These are phyloP conservation scores for Centruroides vittatus DNA, from an alignment of 1,140 invertebrate species.

Conservation along the genomic window DNA sequence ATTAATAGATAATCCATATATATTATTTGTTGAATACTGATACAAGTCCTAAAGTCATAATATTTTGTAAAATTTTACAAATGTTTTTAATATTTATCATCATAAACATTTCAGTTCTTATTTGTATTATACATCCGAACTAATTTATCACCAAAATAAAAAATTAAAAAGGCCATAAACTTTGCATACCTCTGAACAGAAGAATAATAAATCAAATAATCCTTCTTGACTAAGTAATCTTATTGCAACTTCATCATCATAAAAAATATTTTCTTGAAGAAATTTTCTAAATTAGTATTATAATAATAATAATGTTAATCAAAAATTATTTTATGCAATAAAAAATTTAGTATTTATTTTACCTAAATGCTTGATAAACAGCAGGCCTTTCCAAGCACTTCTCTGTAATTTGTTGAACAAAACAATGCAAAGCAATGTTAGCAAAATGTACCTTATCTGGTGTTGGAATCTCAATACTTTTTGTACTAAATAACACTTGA, in stretches of 20 bases:
- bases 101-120: too few species aligned
- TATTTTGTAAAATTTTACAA: too few species aligned
- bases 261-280: constrained; percentile 47
- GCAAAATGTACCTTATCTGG: constrained; percentile 49
- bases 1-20: too few species aligned
- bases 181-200: constrained; percentile 22
- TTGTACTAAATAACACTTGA: constrained; percentile 37
- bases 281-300: constrained; percentile 37
- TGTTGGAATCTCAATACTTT: constrained; percentile 39
- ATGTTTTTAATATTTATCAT: too few species aligned
- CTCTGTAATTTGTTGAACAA: constrained; percentile 44
- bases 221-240: constrained; percentile 41
- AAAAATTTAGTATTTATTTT: neutral
- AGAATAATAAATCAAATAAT: constrained; percentile 18
- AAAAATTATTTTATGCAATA: neutral
- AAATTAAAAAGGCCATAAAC: constrained; percentile 16
- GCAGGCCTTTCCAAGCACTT: constrained; percentile 18
- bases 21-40: too few species aligned
- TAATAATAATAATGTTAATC: too few species aligned
- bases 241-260: constrained; percentile 50
- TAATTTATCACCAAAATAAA: neutral
- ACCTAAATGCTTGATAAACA: constrained; percentile 17
- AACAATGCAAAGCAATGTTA: constrained; percentile 50
- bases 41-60: too few species aligned
- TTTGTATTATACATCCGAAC: too few species aligned